These are phyloP conservation scores for Miniopterus natalensis DNA, from an alignment of 2,113 vertebrate genomes.

Conservation along the genomic window DNA sequence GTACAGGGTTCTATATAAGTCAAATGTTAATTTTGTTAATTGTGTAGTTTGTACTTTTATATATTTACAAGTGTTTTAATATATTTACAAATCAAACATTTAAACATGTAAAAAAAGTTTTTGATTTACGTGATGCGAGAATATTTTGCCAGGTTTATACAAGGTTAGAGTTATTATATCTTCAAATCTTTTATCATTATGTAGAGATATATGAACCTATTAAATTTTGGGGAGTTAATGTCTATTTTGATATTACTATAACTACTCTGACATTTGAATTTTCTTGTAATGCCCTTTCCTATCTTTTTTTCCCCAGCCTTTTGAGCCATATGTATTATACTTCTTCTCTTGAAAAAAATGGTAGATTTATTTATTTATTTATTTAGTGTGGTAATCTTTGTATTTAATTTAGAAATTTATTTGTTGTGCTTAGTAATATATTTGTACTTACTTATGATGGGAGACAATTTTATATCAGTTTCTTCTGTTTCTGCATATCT, in stretches of 20 bases:
- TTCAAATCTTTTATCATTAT: not conserved
- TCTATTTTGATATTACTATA: constrained; percentile 39
- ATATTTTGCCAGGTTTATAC: not conserved
- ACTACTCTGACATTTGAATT: constrained; percentile 3
- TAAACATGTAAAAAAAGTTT: not conserved
- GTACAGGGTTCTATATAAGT: not conserved
- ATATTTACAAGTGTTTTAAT: not conserved
- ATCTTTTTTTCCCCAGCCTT: constrained; percentile 1
- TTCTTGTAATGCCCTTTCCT: not conserved
- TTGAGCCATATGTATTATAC: not conserved
- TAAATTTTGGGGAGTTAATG: not conserved
- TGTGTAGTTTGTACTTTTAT: constrained; percentile 1
- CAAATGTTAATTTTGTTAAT: constrained; percentile 4
- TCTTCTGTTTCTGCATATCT: not conserved
- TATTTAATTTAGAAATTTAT: not conserved
- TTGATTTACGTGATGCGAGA: not conserved
- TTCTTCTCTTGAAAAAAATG: constrained; percentile 21
- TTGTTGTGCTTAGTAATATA: constrained; percentile 22
- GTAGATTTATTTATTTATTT: not conserved
- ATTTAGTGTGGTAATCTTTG: not conserved
- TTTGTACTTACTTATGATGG: not conserved
- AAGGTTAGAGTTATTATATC: not conserved
- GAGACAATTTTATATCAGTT: not conserved
- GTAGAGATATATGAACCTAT: not conserved
- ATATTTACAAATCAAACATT: no score